These are phyloP conservation scores for Paramuricea clavata DNA, from an alignment of 92 coral and sea anemone species.

Conservation along the genomic window DNA sequence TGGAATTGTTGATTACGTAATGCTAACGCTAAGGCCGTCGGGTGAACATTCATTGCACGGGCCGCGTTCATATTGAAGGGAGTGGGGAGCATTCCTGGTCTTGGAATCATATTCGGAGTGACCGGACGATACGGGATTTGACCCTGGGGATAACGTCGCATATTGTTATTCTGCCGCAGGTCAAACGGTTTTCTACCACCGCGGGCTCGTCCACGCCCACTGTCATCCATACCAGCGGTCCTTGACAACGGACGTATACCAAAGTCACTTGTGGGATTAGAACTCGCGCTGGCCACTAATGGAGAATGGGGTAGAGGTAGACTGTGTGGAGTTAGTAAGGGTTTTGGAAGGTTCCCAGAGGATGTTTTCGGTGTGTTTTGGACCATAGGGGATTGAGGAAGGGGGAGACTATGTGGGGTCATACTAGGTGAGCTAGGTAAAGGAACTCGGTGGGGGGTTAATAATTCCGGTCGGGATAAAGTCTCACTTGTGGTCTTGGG, in stretches of 20 bases:
- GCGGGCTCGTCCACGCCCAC: background rate
- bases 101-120: slow-evolving; percentile 13
- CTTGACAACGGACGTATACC: slow-evolving; percentile 32
- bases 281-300: background rate
- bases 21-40: slow-evolving; percentile 47
- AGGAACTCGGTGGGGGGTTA: slow-evolving; percentile 44
- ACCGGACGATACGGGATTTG: slow-evolving; percentile 39
- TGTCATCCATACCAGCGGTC: slow-evolving; percentile 19
- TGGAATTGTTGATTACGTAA: slow-evolving; percentile 48
- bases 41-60: slow-evolving; percentile 42
- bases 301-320: slow-evolving; percentile 49
- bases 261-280: slow-evolving; percentile 15
- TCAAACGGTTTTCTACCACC: slow-evolving; percentile 34
- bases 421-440: slow-evolving; percentile 37
- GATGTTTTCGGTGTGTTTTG: slow-evolving; percentile 18
- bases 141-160: slow-evolving; percentile 46
- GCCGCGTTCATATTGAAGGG: slow-evolving; percentile 45
- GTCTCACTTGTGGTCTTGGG: slow-evolving; percentile 24
- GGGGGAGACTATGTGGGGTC: slow-evolving; percentile 46
- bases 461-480: slow-evolving; percentile 21
- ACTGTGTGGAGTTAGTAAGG: slow-evolving; percentile 37
- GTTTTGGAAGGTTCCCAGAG: background rate
- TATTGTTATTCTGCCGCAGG: slow-evolving; percentile 34
- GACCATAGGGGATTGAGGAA: slow-evolving; percentile 23
- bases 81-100: slow-evolving; percentile 45